Evolutionary conservation across 35 echinoderm and acorn worm species (phyloP).

Genomic region (Acanthaster planci): DNA sequence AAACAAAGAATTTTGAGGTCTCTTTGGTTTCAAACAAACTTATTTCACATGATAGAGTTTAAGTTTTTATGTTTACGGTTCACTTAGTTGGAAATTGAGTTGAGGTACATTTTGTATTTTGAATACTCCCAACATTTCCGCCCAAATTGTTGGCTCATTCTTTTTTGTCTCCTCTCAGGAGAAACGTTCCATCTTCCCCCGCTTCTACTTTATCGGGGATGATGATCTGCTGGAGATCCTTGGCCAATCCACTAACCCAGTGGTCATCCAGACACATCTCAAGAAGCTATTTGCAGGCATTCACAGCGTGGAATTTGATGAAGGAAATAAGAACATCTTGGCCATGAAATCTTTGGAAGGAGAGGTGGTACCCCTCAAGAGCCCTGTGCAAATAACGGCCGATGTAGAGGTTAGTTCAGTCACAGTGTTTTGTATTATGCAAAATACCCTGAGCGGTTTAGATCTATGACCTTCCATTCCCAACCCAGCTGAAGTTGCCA

Average conservation of each 20-base stretch:
- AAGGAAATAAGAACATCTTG: conserved; percentile 86
- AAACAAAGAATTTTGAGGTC: no score
- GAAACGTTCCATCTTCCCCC: conserved; percentile 88
- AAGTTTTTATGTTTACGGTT: no score
- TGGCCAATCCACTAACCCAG: conserved; percentile 95
- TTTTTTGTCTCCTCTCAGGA: conserved; percentile 57
- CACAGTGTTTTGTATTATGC: not conserved
- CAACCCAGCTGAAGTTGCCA: not conserved
- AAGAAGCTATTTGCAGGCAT: conserved; percentile 99
- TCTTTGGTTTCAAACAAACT: no score
- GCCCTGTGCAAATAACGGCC: conserved; percentile 81
- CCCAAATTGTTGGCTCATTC: not conserved
- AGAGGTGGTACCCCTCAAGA: conserved; percentile 87
- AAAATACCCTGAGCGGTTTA: not conserved
- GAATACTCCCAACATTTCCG: no score
- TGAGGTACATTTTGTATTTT: no score
- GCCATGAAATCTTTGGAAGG: conserved; percentile 98
- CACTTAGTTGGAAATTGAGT: no score
- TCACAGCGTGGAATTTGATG: conserved; percentile 97
- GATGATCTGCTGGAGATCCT: conserved; percentile 97
- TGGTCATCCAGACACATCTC: conserved; percentile 92
- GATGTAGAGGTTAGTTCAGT: conserved; percentile 79
- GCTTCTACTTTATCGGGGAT: conserved; percentile 99
- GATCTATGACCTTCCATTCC: not conserved
- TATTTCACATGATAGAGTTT: no score